Conservation (phyloP, 2,797 vertebrate genomes). For the Cottoperca gobio region DNA sequence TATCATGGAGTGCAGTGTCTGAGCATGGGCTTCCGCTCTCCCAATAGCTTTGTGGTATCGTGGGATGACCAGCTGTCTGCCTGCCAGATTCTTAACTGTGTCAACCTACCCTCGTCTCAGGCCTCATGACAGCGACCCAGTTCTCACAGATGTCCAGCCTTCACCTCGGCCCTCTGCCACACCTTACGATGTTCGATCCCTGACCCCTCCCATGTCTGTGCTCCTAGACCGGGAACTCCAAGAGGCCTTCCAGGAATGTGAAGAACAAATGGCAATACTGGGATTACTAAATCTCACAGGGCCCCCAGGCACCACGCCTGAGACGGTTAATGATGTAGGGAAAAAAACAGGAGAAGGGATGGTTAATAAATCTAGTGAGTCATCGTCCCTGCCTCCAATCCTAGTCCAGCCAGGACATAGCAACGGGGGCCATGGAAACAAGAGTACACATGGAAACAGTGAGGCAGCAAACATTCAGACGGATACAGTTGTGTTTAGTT, state of each 20-base stretch:
- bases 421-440: constrained; percentile 75
- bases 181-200: constrained; percentile 50
- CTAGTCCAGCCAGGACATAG: constrained; percentile 69
- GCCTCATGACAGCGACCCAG: constrained; percentile 69
- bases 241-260: constrained; percentile 85
- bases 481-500: constrained; percentile 82
- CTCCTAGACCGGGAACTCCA: constrained; percentile 81
- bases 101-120: constrained; percentile 76
- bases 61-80: constrained; percentile 74
- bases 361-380: constrained; percentile 70
- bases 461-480: constrained; percentile 65
- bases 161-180: constrained; percentile 49
- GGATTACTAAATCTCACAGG: constrained; percentile 52
- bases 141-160: constrained; percentile 67
- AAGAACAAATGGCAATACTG: constrained; percentile 85
- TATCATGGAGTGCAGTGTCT: constrained; percentile 41
- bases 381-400: constrained; percentile 66
- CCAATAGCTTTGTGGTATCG: constrained; percentile 56
- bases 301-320: constrained; percentile 28
- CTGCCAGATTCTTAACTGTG: constrained; percentile 70
- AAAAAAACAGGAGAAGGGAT: constrained; percentile 55
- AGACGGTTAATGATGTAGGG: constrained; percentile 39
- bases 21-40: constrained; percentile 57
- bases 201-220: constrained; percentile 48
- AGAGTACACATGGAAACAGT: constrained; percentile 76